Conservation (phyloP, 1,140 invertebrate genomes). For the Orchesella cincta region DNA sequence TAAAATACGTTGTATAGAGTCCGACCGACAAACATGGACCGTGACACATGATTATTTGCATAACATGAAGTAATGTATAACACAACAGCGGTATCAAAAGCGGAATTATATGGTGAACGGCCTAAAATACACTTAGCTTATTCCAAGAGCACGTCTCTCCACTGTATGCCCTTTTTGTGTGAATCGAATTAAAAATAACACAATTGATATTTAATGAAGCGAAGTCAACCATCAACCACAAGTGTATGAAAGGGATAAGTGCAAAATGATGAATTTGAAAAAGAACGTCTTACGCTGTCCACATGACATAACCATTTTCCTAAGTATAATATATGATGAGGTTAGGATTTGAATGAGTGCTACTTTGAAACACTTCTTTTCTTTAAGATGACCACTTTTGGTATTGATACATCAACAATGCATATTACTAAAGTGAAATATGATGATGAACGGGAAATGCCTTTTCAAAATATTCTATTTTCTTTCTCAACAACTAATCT, state of each 20-base stretch:
- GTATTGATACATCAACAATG: background rate
- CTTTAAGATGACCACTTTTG: background rate
- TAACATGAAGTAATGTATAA: conserved; percentile 18
- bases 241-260: background rate
- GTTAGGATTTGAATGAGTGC: no score
- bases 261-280: no score
- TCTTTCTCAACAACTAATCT: no score
- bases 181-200: conserved; percentile 17
- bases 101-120: conserved; percentile 9
- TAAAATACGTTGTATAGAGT: background rate
- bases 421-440: no score
- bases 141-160: background rate
- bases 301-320: no score
- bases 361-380: background rate
- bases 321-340: no score
- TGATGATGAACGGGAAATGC: no score
- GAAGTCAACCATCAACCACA: background rate
- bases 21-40: background rate
- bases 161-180: background rate
- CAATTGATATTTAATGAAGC: conserved; percentile 28
- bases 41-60: conserved; percentile 26
- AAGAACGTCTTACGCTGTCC: no score
- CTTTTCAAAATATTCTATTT: no score
- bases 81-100: background rate
- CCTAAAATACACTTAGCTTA: background rate